Conservation (phyloP, 2,888 invertebrate genomes). For the Ochlodes sylvanus region DNA sequence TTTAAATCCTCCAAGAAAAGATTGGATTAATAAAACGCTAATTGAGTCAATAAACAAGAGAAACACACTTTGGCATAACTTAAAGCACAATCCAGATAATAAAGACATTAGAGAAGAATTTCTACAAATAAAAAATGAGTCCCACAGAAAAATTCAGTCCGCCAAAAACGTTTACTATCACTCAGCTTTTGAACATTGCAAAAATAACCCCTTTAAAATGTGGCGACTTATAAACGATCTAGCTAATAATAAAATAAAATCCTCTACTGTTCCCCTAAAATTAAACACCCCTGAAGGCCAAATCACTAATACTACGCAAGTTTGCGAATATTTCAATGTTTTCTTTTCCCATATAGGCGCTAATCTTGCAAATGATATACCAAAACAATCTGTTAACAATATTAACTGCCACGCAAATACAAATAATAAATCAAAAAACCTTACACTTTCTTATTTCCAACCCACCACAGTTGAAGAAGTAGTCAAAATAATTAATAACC, state of each 20-base stretch:
- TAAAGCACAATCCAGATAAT: slow-evolving; percentile 23
- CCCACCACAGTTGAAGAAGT: slow-evolving; percentile 2
- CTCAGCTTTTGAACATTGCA: not conserved
- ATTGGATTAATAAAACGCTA: slow-evolving; percentile 38
- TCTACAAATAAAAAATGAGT: not conserved
- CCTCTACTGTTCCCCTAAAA: not conserved
- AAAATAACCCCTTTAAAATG: slow-evolving; percentile 3
- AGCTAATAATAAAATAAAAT: not conserved
- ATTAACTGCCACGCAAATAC: not conserved
- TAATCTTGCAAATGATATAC: not conserved
- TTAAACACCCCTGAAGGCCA: not conserved
- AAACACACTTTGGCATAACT: slow-evolving; percentile 27
- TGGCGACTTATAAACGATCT: slow-evolving; percentile 8
- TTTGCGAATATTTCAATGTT: slow-evolving; percentile 12
- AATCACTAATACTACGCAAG: not conserved
- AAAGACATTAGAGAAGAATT: slow-evolving; percentile 1
- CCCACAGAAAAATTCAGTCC: not conserved
- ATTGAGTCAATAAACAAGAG: slow-evolving; percentile 33
- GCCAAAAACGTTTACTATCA: slow-evolving; percentile 9
- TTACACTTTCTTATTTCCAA: not conserved
- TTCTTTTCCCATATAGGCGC: slow-evolving; percentile 1
- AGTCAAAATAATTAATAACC: not conserved
- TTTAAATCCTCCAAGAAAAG: slow-evolving; percentile 24
- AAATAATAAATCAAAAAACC: no score
- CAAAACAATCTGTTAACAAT: not conserved